Base-by-base conservation (phyloP, 2,888 invertebrate species). In the Andrena flavipes region DNA sequence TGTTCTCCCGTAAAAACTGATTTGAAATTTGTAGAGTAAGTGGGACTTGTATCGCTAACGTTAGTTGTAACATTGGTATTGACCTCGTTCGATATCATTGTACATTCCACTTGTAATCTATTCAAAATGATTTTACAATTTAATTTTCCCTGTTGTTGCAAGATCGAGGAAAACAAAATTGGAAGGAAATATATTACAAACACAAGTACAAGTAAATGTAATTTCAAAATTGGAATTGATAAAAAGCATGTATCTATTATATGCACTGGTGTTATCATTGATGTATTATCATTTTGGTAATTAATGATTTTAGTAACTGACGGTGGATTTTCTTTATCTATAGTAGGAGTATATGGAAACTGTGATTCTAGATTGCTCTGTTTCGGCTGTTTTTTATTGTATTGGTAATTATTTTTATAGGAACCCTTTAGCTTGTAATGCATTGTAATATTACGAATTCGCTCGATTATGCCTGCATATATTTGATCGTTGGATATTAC, bases 121-220 rank as follows among this genome's bases (percentile, higher is more conserved):
- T 64, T 48, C 10, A 84, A 64, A 10, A 73, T 13, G 63, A 72
- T 70, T 35, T 79, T 59, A 56, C 87, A 88, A 29, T 65, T 68
- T 42, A 82, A 20, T 51, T 79, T 78, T 0, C 80, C 81, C 29
- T 48, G 73, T 35, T 82, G 80, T 13, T 83, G 80, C 62, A 91
- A 75, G 35, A 90, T 83, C 10, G 84, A 84, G 13, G 90, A 90
- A 1, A 87, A 56, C 8, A 90, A 75, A 76, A 92, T 90, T 20
- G 92, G 89, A 23, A 90, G 76, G 29, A 93, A 91, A 65, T 92
- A 93, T 60, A 93, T 73, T 2, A 92, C 8, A 63, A 92, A 91
- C 26, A 92, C 54, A 20, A 93, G 26, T 5, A 90, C 48, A 29
- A 93, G 87, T 29, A 94, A 76, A 76, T 94, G 87, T 54, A 90